A percentile compares a stretch with the other conserved stretches of the same genome.
phyloP scores from a whole-genome alignment of 1,140 invertebrate genomes.

The Dendroctonus ponderosae region DNA sequence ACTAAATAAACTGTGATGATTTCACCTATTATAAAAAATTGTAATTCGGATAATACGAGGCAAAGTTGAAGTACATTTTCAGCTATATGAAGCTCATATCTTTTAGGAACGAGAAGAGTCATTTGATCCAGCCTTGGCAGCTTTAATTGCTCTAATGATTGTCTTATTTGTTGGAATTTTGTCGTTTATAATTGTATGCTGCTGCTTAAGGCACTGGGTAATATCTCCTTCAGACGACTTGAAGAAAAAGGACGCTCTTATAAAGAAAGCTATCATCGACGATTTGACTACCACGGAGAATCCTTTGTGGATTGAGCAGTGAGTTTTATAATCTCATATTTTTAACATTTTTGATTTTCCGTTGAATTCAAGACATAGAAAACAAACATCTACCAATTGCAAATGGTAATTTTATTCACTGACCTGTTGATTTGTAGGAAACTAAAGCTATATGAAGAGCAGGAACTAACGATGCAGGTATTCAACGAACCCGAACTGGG shows the following conservation, averaged over 20 bases:
- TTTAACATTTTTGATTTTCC: background rate
- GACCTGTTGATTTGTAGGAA: slow-evolving; percentile 59
- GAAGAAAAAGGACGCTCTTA: slow-evolving; percentile 76
- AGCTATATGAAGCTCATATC: too few relatives aligned
- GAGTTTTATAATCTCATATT: slow-evolving; percentile 46
- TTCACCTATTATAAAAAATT: too few relatives aligned
- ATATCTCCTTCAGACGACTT: slow-evolving; percentile 60
- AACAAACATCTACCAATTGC: background rate
- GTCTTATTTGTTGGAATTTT: slow-evolving; percentile 83
- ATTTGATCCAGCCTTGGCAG: slow-evolving; percentile 82
- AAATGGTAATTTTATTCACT: background rate
- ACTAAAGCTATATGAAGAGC: slow-evolving; percentile 87
- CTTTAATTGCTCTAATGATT: slow-evolving; percentile 79
- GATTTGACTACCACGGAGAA: slow-evolving; percentile 87
- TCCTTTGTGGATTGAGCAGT: slow-evolving; percentile 91
- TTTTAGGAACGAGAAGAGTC: slow-evolving; percentile 63
- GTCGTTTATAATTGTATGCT: slow-evolving; percentile 84
- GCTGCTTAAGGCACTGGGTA: slow-evolving; percentile 83
- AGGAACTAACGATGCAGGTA: slow-evolving; percentile 90
- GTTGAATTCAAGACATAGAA: background rate
- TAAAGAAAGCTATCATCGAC: slow-evolving; percentile 78
- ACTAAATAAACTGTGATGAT: too few relatives aligned
- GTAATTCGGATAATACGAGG: too few relatives aligned
- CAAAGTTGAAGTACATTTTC: too few relatives aligned
- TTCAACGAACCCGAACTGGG: slow-evolving; percentile 75